Conservation (phyloP, 1,140 invertebrate genomes). For the Eciton burchellii region DNA sequence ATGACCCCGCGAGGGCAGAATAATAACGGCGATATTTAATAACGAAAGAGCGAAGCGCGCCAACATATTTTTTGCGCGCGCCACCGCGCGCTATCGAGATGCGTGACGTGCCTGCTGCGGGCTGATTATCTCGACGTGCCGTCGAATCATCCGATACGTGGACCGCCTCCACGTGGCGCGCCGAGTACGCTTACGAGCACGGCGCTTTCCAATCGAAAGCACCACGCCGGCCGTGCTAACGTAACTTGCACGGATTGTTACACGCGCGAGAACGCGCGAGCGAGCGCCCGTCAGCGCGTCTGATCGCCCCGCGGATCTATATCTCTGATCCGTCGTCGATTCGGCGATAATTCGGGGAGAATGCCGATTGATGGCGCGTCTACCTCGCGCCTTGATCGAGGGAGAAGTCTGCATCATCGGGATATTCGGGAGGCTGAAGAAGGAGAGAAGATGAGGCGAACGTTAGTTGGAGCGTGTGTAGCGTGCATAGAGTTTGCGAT, state of each 20-base stretch:
- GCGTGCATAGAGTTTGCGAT: neutral
- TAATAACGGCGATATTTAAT: constrained; percentile 72
- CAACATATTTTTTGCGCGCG: constrained; percentile 71
- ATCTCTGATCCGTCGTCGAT: no score
- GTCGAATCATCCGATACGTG: constrained; percentile 70
- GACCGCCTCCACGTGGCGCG: constrained; percentile 65
- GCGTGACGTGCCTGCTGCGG: constrained; percentile 66
- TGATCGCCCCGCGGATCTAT: no score
- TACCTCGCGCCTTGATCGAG: no score
- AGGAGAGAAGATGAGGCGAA: neutral
- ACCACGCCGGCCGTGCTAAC: neutral
- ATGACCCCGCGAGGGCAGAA: constrained; percentile 71
- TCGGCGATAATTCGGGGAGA: no score
- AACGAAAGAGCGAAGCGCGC: constrained; percentile 59
- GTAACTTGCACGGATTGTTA: neutral
- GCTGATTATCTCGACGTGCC: constrained; percentile 67
- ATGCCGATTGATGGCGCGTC: neutral
- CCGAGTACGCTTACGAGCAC: neutral
- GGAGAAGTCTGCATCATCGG: neutral
- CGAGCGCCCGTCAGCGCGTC: no score
- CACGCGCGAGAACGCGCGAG: neutral
- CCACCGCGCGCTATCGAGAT: constrained; percentile 64
- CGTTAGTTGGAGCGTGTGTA: neutral
- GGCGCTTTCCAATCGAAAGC: neutral
- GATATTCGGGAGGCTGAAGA: neutral